These are phyloP conservation scores for Columbina picui DNA, from an alignment of 2,113 vertebrate genomes.

Conservation along the genomic window DNA sequence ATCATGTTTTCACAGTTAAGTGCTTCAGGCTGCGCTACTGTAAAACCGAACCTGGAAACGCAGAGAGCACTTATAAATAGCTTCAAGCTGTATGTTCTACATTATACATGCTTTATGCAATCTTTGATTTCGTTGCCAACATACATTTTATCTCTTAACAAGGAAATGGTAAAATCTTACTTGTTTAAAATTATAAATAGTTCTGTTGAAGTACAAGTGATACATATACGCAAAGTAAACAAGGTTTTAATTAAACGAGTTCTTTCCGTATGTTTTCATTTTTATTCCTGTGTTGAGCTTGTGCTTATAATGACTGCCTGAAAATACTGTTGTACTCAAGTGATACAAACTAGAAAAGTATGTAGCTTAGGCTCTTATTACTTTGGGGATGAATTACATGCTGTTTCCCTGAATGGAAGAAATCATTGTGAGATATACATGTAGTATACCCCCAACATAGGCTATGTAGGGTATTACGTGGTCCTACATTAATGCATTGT, in stretches of 20 bases:
- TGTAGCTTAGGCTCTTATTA: background rate
- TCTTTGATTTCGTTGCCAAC: background rate
- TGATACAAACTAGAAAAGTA: background rate
- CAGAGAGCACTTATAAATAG: constrained; percentile 28
- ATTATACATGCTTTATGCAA: constrained; percentile 7
- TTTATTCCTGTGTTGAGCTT: background rate
- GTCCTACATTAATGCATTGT: background rate
- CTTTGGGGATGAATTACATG: background rate
- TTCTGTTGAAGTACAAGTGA: background rate
- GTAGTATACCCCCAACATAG: background rate
- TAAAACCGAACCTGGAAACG: background rate
- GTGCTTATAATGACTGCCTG: background rate
- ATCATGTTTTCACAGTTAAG: background rate
- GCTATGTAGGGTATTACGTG: background rate
- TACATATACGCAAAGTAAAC: background rate
- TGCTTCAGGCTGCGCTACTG: background rate
- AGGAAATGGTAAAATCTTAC: background rate
- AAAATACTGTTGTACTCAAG: background rate
- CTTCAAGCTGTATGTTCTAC: constrained; percentile 35
- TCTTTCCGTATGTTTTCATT: background rate
- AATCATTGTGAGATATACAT: background rate
- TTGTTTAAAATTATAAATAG: background rate
- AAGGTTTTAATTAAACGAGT: background rate
- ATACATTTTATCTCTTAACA: background rate
- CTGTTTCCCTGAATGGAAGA: background rate